These are phyloP conservation scores for Cardinalis cardinalis DNA, from an alignment of 2,113 vertebrate genomes.

Conservation along the genomic window DNA sequence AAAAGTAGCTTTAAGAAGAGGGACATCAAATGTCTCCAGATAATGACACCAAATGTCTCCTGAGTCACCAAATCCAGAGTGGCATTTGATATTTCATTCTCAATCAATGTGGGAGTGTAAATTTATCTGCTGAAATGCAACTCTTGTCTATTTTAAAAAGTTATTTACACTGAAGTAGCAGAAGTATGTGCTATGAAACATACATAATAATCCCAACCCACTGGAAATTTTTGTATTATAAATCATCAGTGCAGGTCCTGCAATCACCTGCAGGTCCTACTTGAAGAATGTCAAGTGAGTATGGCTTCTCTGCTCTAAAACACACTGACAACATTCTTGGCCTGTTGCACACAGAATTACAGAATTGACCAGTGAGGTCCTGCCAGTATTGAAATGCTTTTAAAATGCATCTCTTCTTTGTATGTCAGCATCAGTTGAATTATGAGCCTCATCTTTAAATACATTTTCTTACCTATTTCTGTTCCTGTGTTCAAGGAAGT, in stretches of 20 bases:
- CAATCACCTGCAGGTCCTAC: neutral
- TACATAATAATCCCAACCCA: neutral
- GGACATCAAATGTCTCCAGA: neutral
- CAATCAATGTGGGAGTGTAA: neutral
- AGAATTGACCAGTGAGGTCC: neutral
- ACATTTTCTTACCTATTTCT: neutral
- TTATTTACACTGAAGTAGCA: neutral
- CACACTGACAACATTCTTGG: neutral
- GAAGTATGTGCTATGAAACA: neutral
- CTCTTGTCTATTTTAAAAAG: neutral
- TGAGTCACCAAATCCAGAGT: neutral
- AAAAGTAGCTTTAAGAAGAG: neutral
- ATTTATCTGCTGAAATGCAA: neutral
- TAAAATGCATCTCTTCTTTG: neutral
- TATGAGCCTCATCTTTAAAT: neutral
- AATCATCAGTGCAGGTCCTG: neutral
- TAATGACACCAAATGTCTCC: neutral
- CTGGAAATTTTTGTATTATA: neutral
- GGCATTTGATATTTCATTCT: neutral
- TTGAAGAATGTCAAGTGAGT: neutral
- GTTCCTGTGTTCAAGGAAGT: slow-evolving; percentile 67
- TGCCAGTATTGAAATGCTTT: neutral
- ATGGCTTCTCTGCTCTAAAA: neutral
- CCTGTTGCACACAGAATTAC: neutral
- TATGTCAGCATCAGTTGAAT: neutral